A percentile compares a stretch with the other conserved stretches of the same genome.
Conservation (phyloP, 2,113 vertebrate genomes). For the Aepyceros melampus region DNA sequence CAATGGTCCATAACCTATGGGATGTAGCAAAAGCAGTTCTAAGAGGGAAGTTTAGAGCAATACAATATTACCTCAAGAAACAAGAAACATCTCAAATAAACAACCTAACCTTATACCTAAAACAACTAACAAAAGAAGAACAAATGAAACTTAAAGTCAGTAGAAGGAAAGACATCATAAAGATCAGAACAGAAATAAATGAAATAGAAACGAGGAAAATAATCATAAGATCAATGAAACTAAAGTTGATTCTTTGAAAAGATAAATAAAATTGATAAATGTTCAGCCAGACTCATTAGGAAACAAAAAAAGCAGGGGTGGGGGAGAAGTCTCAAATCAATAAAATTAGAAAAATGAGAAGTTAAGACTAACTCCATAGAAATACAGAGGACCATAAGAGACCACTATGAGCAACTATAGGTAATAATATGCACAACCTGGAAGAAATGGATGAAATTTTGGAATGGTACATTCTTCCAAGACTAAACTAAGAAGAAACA, state of each 20-base stretch:
- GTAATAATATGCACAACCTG: not conserved
- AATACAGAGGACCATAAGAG: not conserved
- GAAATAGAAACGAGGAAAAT: not conserved
- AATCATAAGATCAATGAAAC: not conserved
- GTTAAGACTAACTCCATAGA: not conserved
- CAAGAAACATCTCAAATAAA: not conserved
- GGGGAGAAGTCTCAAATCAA: not conserved
- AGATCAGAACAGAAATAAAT: not conserved
- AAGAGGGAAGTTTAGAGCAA: not conserved
- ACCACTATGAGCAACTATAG: not conserved
- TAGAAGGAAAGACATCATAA: not conserved
- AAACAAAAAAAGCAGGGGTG: not conserved
- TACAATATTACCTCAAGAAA: not conserved
- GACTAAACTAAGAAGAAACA: not conserved
- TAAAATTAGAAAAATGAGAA: not conserved
- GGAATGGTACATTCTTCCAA: not conserved
- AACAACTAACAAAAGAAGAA: not conserved
- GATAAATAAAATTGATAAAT: not conserved
- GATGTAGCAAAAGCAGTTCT: not conserved
- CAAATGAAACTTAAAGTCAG: not conserved
- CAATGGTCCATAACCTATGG: not conserved
- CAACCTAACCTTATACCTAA: not conserved
- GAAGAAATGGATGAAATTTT: not conserved
- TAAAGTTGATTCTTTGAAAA: not conserved
- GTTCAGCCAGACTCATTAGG: not conserved